These are phyloP conservation scores for Melanaphis sacchari DNA, from an alignment of 1,140 invertebrate genomes.

Conservation along the genomic window DNA sequence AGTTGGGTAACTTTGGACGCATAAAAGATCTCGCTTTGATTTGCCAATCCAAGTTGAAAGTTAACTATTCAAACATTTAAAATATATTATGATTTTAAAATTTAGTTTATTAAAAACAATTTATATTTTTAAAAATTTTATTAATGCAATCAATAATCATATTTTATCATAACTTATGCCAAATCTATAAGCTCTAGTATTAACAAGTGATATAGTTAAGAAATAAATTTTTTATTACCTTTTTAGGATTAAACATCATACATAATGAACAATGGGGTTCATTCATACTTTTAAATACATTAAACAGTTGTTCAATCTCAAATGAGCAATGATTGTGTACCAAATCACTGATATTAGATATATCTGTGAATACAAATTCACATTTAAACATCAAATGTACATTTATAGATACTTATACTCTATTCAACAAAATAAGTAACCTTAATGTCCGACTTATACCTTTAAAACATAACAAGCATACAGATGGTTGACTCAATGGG, in stretches of 20 bases:
- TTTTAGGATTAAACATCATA: conserved; percentile 44
- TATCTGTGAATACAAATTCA: not conserved
- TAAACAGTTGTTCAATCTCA: conserved; percentile 41
- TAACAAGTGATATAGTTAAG: not conserved
- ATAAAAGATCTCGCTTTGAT: not conserved
- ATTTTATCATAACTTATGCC: not conserved
- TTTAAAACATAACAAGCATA: not conserved
- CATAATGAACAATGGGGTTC: conserved; percentile 59
- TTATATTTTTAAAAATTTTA: not conserved
- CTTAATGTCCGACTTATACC: fast-evolving
- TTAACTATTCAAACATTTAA: conserved; percentile 8
- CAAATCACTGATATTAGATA: conserved; percentile 16
- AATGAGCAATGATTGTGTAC: not conserved
- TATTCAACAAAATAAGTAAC: not conserved
- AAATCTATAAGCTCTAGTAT: not conserved
- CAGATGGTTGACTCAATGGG: not conserved
- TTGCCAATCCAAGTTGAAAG: conserved; percentile 46
- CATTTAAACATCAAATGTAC: not conserved
- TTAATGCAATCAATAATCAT: not conserved
- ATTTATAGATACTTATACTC: not conserved
- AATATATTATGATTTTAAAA: not conserved
- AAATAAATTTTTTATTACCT: conserved; percentile 16
- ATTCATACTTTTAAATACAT: conserved; percentile 32
- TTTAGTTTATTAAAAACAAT: not conserved
- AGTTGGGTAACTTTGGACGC: not conserved